These are phyloP conservation scores for Acrobasis consociella DNA, from an alignment of 2,888 invertebrate genomes.

Conservation along the genomic window DNA sequence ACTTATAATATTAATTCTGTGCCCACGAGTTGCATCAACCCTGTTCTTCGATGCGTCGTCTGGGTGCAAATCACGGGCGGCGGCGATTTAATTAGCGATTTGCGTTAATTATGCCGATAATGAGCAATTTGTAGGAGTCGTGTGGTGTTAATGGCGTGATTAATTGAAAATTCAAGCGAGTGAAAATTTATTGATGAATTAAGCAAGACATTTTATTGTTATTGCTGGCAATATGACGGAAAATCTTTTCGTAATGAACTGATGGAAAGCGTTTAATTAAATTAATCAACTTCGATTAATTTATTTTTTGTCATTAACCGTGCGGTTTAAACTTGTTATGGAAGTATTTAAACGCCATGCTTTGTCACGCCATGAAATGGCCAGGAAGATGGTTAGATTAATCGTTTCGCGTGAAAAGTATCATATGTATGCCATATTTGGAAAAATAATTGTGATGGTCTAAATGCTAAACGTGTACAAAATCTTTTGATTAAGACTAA, in stretches of 20 bases:
- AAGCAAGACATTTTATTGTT: constrained; percentile 2
- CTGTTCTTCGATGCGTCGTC: constrained; percentile 27
- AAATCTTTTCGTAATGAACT: neutral
- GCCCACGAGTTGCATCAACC: neutral
- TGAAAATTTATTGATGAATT: constrained; percentile 6
- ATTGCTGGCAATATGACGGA: neutral
- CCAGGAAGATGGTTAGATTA: no score
- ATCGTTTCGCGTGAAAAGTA: no score
- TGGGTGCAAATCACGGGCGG: constrained; percentile 19
- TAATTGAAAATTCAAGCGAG: neutral
- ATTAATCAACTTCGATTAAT: neutral
- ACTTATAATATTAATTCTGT: no score
- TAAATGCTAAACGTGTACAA: no score
- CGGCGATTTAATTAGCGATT: constrained; percentile 22
- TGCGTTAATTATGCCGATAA: constrained; percentile 8
- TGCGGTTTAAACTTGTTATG: no score
- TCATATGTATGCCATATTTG: no score
- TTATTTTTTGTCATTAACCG: neutral
- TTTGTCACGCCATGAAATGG: no score
- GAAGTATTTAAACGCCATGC: no score
- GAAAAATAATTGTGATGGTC: no score
- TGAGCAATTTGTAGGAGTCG: constrained; percentile 6
- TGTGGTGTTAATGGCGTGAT: constrained; percentile 6
- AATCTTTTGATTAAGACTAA: no score
- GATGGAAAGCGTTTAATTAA: neutral